A percentile compares a stretch with the other conserved stretches of the same genome.
Evolutionary conservation across 2,888 invertebrate genomes (phyloP).

Genomic region (Papilio protenor): DNA sequence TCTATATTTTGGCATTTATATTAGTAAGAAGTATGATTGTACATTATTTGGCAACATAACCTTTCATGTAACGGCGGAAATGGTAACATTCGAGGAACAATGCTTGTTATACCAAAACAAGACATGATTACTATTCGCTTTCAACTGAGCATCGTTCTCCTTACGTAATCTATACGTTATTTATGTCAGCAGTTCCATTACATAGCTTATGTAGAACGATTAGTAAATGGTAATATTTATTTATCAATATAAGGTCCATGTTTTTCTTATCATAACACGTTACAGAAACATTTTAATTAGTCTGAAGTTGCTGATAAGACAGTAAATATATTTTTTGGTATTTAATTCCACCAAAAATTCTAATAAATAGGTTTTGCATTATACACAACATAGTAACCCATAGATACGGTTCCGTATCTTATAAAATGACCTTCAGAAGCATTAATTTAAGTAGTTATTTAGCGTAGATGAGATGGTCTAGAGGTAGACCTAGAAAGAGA

Average conservation of each 20-base stretch:
- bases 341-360: neutral
- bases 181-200: constrained; percentile 8
- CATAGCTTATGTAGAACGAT: neutral
- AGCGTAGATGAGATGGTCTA: no score
- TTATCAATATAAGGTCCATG: neutral
- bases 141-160: constrained; percentile 10
- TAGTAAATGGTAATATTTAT: neutral
- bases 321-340: neutral
- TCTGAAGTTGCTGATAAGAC: neutral
- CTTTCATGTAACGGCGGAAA: constrained; percentile 13
- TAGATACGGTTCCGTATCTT: no score
- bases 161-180: constrained; percentile 3
- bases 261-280: neutral
- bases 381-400: no score
- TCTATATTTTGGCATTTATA: no score
- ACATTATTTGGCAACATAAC: constrained; percentile 8
- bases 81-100: constrained; percentile 26
- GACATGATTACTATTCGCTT: constrained; percentile 2
- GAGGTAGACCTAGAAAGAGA: no score
- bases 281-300: constrained; percentile 11
- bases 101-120: constrained; percentile 22
- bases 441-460: no score
- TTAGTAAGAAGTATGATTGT: neutral
- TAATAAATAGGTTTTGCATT: no score
- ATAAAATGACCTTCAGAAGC: no score